phyloP scores from a whole-genome alignment of 2,888 invertebrate genomes.

The Camptogramma bilineatum region DNA sequence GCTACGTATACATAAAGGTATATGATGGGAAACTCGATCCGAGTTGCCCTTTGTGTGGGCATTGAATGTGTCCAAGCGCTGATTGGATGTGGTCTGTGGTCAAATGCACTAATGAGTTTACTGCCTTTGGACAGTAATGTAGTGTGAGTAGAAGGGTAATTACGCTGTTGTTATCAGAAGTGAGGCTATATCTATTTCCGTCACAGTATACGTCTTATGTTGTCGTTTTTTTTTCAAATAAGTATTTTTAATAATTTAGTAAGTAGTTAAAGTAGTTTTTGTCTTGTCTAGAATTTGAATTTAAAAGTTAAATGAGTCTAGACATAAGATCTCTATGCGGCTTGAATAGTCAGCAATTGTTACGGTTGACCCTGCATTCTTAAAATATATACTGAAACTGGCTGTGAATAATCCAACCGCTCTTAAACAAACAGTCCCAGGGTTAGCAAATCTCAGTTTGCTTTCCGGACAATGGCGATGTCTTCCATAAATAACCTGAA shows the following conservation, averaged over 20 bases:
- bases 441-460: constrained; percentile 54
- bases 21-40: constrained; percentile 60
- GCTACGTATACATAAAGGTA: constrained; percentile 5
- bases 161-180: neutral
- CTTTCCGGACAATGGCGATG: constrained; percentile 74
- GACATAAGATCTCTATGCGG: neutral
- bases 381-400: constrained; percentile 25
- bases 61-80: constrained; percentile 17
- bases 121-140: constrained; percentile 16
- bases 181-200: neutral
- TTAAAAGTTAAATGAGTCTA: neutral
- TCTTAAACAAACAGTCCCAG: constrained; percentile 60
- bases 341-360: neutral
- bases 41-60: constrained; percentile 53
- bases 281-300: neutral
- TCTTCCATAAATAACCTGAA: constrained; percentile 81
- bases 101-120: constrained; percentile 28
- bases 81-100: constrained; percentile 37
- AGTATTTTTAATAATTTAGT: neutral
- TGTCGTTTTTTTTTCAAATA: too few species aligned
- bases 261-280: neutral
- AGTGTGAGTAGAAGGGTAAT: neutral
- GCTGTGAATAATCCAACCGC: constrained; percentile 32
- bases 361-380: neutral
- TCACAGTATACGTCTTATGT: too few species aligned